Base-by-base conservation (phyloP, 2,113 vertebrate genomes). In the Dolichotis patagonum region DNA sequence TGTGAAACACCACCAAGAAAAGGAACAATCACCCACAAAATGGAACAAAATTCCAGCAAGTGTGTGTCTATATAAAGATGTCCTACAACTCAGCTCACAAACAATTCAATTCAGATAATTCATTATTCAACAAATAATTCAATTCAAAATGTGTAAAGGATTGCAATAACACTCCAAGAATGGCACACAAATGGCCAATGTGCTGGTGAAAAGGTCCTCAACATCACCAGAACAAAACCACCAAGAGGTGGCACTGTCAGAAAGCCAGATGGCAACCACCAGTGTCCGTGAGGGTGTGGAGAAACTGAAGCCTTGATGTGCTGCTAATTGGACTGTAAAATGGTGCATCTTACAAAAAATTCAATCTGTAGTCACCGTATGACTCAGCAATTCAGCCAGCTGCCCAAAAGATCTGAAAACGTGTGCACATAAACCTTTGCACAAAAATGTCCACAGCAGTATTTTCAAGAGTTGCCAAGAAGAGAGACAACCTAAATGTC, bases 271-370 rank as follows among this genome's bases (percentile, higher is more conserved):
- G 3, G 10, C 7, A 12, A 60, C 13, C 11, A 32, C 54, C 19
- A 24, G 4, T 7, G 71, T 2, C 7, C 13, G 41, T 0, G 19
- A 52, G 20, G 35, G 16, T 4, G 8, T 6, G 0, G 26, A 52
- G 54, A 10, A 14, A 8, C 17, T 20, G 24, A 24, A 73, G 6
- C 12, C 1, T 20, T 92, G 7, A 4, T 7, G 4, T 1, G 17
- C 8, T 67, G 35, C 26, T n/a, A 13, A 10, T 13, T 2, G 65
- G 43, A 58, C 32, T 38, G 12, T 24, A 83, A 77, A 91, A 67
- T 32, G 6, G 46, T 13, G 5, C 1, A 11, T 16, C 22, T 83
- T 73, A 32, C 35, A 78, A 92, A 95, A 85, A 41, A 16, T 71
- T 41, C 14, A 22, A 30, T 30, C 24, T 7, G 43, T 14, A 56